Conservation (phyloP, 2,113 vertebrate species). For the Pachycephala philippinensis region DNA sequence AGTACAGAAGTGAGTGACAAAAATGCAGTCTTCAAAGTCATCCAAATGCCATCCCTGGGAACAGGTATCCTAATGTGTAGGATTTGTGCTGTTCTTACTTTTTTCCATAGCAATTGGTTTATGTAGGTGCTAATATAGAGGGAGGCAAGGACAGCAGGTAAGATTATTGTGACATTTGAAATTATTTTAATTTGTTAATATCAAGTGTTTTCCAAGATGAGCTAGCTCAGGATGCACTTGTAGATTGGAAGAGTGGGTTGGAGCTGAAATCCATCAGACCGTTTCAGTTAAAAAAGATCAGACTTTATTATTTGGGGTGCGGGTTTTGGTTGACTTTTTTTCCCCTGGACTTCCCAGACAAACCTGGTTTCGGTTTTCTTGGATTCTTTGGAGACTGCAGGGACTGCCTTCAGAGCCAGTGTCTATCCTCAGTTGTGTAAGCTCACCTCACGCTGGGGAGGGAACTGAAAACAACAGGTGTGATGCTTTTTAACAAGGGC, state of each 20-base stretch:
- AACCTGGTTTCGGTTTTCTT: slow-evolving; percentile 15
- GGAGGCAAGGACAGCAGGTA: background rate
- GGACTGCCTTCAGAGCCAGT: background rate
- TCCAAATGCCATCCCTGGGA: background rate
- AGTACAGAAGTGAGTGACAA: background rate
- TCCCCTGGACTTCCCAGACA: background rate
- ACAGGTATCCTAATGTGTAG: background rate
- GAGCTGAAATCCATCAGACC: background rate
- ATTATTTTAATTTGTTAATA: background rate
- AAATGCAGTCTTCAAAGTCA: background rate
- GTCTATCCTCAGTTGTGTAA: background rate
- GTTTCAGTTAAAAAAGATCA: background rate
- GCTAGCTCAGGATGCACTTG: background rate
- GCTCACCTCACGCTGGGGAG: background rate
- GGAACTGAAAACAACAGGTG: background rate
- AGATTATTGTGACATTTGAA: background rate
- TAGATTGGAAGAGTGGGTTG: background rate
- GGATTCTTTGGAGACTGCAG: background rate
- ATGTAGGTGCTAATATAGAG: background rate
- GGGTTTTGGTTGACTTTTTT: accelerated
- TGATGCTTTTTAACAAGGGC: background rate
- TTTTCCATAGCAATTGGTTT: background rate
- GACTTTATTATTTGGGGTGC: background rate
- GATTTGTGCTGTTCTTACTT: background rate
- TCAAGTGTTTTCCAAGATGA: background rate